phyloP scores from a whole-genome alignment of 2,888 invertebrate genomes.

The Papilio gigon region DNA sequence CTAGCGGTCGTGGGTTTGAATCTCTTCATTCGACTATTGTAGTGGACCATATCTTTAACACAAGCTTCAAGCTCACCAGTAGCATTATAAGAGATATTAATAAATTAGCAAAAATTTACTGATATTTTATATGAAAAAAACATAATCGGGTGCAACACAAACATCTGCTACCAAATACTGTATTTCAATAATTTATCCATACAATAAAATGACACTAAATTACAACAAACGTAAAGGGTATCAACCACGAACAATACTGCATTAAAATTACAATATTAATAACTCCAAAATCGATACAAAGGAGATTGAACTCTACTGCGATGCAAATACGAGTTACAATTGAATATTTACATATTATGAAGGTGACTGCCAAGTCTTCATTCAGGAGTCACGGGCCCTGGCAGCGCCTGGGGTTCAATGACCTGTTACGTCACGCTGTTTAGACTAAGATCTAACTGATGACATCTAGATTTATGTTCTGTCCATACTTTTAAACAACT shows the following conservation, averaged over 20 bases:
- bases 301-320: background rate
- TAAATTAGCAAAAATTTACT: too few species aligned
- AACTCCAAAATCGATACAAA: background rate
- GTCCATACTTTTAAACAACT: background rate
- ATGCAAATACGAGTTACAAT: background rate
- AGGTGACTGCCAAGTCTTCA: slow-evolving; percentile 31
- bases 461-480: slow-evolving; percentile 7
- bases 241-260: slow-evolving; percentile 21
- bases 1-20: too few species aligned
- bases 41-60: too few species aligned
- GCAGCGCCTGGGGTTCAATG: slow-evolving; percentile 25
- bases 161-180: background rate
- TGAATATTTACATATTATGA: background rate
- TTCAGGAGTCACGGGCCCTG: slow-evolving; percentile 31
- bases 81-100: too few species aligned
- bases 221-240: slow-evolving; percentile 22
- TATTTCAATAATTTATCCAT: background rate
- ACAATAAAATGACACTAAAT: slow-evolving; percentile 6
- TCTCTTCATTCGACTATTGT: too few species aligned
- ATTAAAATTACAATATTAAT: slow-evolving; percentile 26
- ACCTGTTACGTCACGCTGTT: slow-evolving; percentile 26
- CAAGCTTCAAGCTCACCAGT: too few species aligned
- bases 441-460: background rate
- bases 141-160: too few species aligned
- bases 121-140: too few species aligned